These are phyloP conservation scores for Saxidomus purpurata DNA, from an alignment of 1,140 invertebrate species.

Conservation along the genomic window DNA sequence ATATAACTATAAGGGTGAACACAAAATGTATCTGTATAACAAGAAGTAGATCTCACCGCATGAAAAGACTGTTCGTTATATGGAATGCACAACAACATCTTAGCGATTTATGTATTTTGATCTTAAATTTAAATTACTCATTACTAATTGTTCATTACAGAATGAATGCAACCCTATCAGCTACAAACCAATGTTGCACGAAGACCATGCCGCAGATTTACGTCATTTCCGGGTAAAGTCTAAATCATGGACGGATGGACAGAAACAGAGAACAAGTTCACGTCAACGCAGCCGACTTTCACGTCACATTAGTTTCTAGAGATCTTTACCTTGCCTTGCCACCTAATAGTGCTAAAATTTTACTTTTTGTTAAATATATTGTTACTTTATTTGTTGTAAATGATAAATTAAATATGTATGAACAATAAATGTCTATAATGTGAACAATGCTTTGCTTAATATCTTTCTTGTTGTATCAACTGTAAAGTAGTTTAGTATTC, in stretches of 20 bases:
- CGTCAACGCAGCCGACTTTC: slow-evolving; percentile 48
- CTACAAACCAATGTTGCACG: slow-evolving; percentile 60
- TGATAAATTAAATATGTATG: no score
- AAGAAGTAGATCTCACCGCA: no score
- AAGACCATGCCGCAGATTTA: slow-evolving; percentile 90
- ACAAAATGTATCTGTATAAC: no score
- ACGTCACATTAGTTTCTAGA: slow-evolving; percentile 30
- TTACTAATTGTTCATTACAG: slow-evolving; percentile 18
- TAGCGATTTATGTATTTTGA: no score
- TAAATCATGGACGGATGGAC: slow-evolving; percentile 89
- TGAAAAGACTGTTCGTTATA: no score
- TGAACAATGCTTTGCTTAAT: no score
- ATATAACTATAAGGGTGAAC: no score
- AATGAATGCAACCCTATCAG: neutral
- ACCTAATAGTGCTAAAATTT: neutral
- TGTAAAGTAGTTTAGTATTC: no score
- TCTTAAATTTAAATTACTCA: no score
- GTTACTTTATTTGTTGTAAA: neutral
- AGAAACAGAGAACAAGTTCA: slow-evolving; percentile 57
- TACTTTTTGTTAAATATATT: neutral
- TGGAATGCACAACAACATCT: no score
- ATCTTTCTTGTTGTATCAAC: no score
- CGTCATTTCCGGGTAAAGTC: slow-evolving; percentile 92
- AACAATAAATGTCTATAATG: no score
- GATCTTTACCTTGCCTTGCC: neutral